Base-by-base conservation (phyloP, 2,797 vertebrate species). In the Megalops cyprinoides region DNA sequence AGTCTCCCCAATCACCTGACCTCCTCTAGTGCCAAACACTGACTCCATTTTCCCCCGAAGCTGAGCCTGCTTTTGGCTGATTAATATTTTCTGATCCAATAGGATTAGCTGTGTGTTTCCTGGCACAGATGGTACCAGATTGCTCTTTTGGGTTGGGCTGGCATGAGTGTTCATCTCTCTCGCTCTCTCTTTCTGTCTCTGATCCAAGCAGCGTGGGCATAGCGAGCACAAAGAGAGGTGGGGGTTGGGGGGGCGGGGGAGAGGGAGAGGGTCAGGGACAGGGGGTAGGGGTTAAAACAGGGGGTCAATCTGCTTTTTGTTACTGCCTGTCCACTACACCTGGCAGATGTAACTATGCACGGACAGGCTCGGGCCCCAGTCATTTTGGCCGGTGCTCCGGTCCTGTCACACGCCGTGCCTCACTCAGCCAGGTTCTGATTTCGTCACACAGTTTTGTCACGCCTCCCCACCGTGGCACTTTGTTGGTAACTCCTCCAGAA, bases 71-170 rank as follows among this genome's bases (percentile, higher is more conserved):
- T 71, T 83, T 83, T 81, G 83, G 79, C 87, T 86, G 81, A 90
- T 88, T 81, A 84, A 37, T 78, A 79, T 84, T 85, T 77, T 83
- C 48, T 60, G 74, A 71, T 67, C 74, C 86, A 87, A 86, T 18
- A 86, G 85, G 86, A 90, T 90, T 87, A 88, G 80, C 81, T 83
- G 7, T 10, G 18, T 81, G 82, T 86, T 53, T 20, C 65, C 10
- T 55, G 37, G 84, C 85, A 84, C 89, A 90, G 87, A 92, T 91
- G 89, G 86, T 55, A 56, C 85, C 83, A 88, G 83, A 88, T 87
- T 87, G 86, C 83, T 89, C 83, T 87, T 88, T 84, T 80, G 86
- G 84, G 81, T 67, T 56, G 7, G 51, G 49, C 79, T 82, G 82
- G 83, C 51, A 83, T 56, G 67, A 76, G 20, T 78, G 77, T 60